Base-by-base conservation (phyloP, 1,140 invertebrate genomes). In the Aleiodes sp. region DNA sequence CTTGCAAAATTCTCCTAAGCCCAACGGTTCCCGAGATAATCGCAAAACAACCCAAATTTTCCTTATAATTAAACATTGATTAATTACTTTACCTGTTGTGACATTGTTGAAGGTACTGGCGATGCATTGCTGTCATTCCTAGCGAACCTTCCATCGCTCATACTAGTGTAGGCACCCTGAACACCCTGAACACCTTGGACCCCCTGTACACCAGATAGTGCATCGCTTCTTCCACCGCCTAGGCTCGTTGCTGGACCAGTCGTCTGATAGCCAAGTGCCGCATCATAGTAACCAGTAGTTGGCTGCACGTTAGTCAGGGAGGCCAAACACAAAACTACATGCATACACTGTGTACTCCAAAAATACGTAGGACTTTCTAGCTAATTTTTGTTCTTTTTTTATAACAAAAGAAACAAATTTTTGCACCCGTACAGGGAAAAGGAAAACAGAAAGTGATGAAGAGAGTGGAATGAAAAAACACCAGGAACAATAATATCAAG, bases 81-180 rank as follows among this genome's bases (percentile, higher is more conserved):
- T 66, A 70, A 73, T 73, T 78, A 74, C 7, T 21, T 37, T 52
- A 90, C 89, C 86, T 92, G 91, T 79, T 92, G 91, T 60, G 90
- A 91, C 84, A 92, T 88, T 72, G 91, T 92, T 64, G 91, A 91
- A 67, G 91, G 91, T 71, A 94, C 93, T 41, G 94, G 93, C 70
- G 91, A 92, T 65, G 93, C 92, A 85, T 94, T 94, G 83, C 93
- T 93, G 82, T 95, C 94, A 66, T 92, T 91, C 77, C 94, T 88
- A 52, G 91, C 88, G 82, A 94, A 92, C 81, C 94, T 91, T 65
- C 88, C 92, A 81, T 93, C 92, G 70, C 88, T 88, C 86, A 88
- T 87, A 87, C 89, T 91, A 76, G 91, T 91, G 87, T 94, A 94
- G 68, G 92, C 91, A 73, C 83, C 83, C 62, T 86, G 84, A 61